Conservation (phyloP, 2,113 vertebrate species). For the Galbula dea region DNA sequence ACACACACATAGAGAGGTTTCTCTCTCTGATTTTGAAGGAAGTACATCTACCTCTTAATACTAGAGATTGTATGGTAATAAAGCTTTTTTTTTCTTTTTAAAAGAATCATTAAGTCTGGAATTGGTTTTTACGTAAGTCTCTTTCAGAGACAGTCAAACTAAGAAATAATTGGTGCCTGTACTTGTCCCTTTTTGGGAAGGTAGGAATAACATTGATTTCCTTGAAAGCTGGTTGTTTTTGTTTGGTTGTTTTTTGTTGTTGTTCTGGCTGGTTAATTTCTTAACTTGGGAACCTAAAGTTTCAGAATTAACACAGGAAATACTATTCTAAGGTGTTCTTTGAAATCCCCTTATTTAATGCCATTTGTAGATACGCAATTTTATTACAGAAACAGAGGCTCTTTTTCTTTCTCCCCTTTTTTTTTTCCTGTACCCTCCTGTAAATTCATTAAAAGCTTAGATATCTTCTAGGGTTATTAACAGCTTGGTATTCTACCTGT, state of each 20-base stretch:
- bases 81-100: rapidly evolving
- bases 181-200: not conserved
- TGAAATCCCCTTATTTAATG: not conserved
- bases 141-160: not conserved
- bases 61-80: not conserved
- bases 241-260: too few relatives aligned
- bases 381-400: not conserved
- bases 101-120: not conserved
- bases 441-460: not conserved
- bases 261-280: not conserved
- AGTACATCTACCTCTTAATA: not conserved
- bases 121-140: not conserved
- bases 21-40: not conserved
- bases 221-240: not conserved
- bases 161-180: not conserved
- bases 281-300: not conserved
- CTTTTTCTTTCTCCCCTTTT: not conserved
- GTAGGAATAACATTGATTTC: not conserved
- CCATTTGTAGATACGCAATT: not conserved
- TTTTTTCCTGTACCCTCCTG: not conserved
- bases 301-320: not conserved
- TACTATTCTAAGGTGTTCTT: not conserved
- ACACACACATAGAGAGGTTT: rapidly evolving
- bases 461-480: not conserved
- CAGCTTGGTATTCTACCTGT: not conserved